Base-by-base conservation (phyloP, 2,113 vertebrate species). In the Melanocharis versteri region DNA sequence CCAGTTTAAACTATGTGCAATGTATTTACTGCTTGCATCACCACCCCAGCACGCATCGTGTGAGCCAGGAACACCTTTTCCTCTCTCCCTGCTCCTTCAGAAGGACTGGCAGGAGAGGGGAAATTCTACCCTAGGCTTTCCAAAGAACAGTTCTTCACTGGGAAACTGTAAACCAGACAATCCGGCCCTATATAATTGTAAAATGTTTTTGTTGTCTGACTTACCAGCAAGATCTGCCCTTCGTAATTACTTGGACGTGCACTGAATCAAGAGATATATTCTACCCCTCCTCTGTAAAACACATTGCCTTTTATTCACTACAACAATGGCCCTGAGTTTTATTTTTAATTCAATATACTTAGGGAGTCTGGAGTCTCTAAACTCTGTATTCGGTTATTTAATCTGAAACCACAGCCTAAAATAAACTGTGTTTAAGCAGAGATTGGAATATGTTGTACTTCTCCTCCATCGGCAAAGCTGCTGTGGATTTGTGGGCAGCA, bases 1-100 rank as follows among this genome's bases (percentile, higher is more conserved):
- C 5, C 13, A 53, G 31, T 6, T 79, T 72, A 90, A 65, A 66
- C 28, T 26, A 13, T 6, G 15, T 23, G 18, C 39, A n/a, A 75
- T 20, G 4, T 7, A 26, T 45, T 35, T 17, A 58, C 60, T 16
- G 13, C 27, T 73, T 39, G 23, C 31, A 51, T 40, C 65, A 31
- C 27, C 44, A 44, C 7, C 10, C 26, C 23, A 42, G 44, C 47
- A 44, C 1, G 10, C 26, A 26, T 2, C 0, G 0, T 30, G 17
- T 42, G 40, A 87, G 69, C 50, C 65, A 92, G 75, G 31, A 61
- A 35, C 26, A 61, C 26, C 8, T 60, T 77, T 64, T 26, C 14
- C 72, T 83, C 27, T 27, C 45, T 35, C 50, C 28, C 27, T 47
- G 47, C 26, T 78, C n/a, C 72, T 72, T 26, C 39, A 53, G 42